These are phyloP conservation scores for Clupea harengus DNA, from an alignment of 2,113 vertebrate species.

Conservation along the genomic window DNA sequence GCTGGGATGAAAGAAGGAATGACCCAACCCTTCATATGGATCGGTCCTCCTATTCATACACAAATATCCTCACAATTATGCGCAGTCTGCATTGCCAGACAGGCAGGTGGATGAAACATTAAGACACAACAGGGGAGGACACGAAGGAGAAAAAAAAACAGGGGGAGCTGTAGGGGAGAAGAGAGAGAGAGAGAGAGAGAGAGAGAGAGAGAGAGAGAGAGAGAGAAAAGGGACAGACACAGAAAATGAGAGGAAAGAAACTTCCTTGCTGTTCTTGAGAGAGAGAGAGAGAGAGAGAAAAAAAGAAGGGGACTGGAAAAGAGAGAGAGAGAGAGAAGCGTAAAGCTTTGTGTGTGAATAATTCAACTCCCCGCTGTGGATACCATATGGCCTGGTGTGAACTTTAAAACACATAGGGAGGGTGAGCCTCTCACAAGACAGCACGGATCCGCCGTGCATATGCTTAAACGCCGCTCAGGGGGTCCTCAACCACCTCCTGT, in stretches of 20 bases:
- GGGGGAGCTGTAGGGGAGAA: neutral
- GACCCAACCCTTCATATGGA: slow-evolving; percentile 26
- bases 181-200: neutral
- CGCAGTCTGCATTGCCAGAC: slow-evolving; percentile 8
- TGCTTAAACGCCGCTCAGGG: neutral
- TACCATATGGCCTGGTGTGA: slow-evolving; percentile 63
- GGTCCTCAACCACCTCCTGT: neutral
- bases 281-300: slow-evolving; percentile 14
- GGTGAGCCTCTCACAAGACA: slow-evolving; percentile 47
- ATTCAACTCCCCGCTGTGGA: slow-evolving; percentile 46
- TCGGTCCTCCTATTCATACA: slow-evolving; percentile 38
- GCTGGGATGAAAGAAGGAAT: neutral
- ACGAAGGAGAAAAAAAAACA: slow-evolving; percentile 34
- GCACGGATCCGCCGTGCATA: slow-evolving; percentile 30
- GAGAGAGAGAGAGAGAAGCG: slow-evolving; percentile 33
- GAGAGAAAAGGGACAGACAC: neutral
- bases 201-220: neutral
- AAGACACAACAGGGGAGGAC: slow-evolving; percentile 58
- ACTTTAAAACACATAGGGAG: slow-evolving; percentile 19
- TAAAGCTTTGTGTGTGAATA: slow-evolving; percentile 28
- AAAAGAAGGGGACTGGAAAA: slow-evolving; percentile 35
- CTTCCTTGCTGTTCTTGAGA: slow-evolving; percentile 32
- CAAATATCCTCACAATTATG: neutral
- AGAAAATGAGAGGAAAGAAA: slow-evolving; percentile 30
- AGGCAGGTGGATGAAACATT: slow-evolving; percentile 51